A percentile compares a stretch with the other conserved stretches of the same genome.
Conservation (phyloP, 1,140 invertebrate genomes). For the Mercenaria mercenaria region DNA sequence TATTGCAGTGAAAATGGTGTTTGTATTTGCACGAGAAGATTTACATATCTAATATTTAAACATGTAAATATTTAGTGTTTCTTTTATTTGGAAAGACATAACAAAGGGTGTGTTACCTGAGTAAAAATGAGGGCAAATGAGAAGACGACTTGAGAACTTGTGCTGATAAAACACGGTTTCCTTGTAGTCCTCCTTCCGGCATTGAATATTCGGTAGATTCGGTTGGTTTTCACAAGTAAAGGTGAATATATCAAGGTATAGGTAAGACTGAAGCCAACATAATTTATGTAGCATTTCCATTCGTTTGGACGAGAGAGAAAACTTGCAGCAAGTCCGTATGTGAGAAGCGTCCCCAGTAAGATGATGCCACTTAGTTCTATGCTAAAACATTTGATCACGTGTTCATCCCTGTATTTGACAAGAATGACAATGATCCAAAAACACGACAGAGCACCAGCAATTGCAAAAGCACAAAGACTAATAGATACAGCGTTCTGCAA, state of each 20-base stretch:
- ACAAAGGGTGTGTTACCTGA: no score
- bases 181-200: conserved; percentile 88
- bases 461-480: conserved; percentile 86
- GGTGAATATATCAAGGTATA: conserved; percentile 92
- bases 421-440: conserved; percentile 72
- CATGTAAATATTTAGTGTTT: no score
- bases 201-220: conserved; percentile 95
- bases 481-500: conserved; percentile 84
- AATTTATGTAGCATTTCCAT: conserved; percentile 91
- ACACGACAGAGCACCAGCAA: conserved; percentile 86
- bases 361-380: conserved; percentile 79
- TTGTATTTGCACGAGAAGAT: no score
- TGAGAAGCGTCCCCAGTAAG: conserved; percentile 73
- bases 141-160: conserved; percentile 77
- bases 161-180: conserved; percentile 74
- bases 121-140: conserved; percentile 71
- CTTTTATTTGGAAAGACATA: no score
- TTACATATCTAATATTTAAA: no score
- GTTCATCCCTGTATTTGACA: conserved; percentile 72
- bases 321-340: conserved; percentile 76
- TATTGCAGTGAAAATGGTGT: no score
- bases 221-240: conserved; percentile 95
- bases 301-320: conserved; percentile 88
- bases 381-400: conserved; percentile 80
- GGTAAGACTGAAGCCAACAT: conserved; percentile 91